Evolutionary conservation across 2,888 invertebrate genomes (phyloP), one percentile per base, ranked within the genome.

Genomic region (Actias luna): DNA sequence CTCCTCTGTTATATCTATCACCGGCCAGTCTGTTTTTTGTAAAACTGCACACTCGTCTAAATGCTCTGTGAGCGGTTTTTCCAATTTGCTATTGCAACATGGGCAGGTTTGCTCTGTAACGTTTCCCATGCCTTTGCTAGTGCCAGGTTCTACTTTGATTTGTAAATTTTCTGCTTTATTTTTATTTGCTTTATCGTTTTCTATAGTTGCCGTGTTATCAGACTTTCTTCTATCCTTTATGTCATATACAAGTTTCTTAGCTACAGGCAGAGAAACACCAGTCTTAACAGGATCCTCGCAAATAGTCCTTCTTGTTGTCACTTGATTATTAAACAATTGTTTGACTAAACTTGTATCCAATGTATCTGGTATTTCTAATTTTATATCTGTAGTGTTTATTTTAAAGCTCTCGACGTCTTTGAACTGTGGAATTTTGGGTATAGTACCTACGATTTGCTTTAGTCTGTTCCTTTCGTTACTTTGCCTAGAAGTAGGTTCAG

Each of bases 21-120:
- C 85, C 60, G 74, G 72, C 33, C 89, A 87, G 67, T 91, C 85
- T 52, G 93, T 85, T 88, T 89, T 61, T 92, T 83, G 63, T 85
- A 84, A 70, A 91, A 89, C 2, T 84, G 77, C 27, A 69, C 94
- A 94, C 63, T 90, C 85, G 52, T 94, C 94, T 42, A 94, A 76
- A 76, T 94, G 94, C 63, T 89, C 83, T 58, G 86, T 84, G 5
- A 91, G 79, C 2, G 83, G 72, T 66, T 80, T 85, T 5, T 74
- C 69, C 25, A 93, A 70, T 61, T 60, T 71, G 10, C 77, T 74
- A 4, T 82, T 84, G 70, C 94, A 94, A 64, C 93, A 89, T 0
- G 93, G 93, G 76, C 94, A 94, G 27, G 68, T 79, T 29, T 80
- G 79, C 10, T 62, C 69, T 50, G 62, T 5, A 25, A 22, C 35